These are phyloP conservation scores for Tetranychus truncatus DNA, from an alignment of 2,888 invertebrate genomes.

Conservation along the genomic window DNA sequence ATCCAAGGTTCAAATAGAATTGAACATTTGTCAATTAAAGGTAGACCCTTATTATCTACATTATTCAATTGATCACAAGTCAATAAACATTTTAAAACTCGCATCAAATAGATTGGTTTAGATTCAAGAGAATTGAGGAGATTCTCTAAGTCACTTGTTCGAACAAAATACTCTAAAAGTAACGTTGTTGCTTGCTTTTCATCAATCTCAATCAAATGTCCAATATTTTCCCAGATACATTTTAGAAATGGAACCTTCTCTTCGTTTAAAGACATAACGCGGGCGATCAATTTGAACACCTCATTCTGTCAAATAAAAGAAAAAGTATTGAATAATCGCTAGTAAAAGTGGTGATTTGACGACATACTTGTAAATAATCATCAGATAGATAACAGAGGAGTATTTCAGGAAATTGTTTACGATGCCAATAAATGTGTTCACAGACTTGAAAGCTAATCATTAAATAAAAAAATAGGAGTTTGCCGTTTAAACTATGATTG, in stretches of 20 bases:
- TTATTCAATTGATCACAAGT: neutral
- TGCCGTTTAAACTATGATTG: neutral
- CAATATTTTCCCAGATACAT: conserved; percentile 11
- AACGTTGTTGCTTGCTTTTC: conserved; percentile 45
- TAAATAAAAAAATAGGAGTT: conserved; percentile 16
- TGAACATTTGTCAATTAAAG: conserved; percentile 22
- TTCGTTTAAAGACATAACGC: conserved; percentile 11
- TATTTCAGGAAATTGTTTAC: conserved; percentile 45
- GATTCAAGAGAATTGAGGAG: conserved; percentile 33
- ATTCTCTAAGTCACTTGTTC: conserved; percentile 9
- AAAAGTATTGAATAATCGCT: neutral
- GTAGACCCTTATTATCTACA: conserved; percentile 2
- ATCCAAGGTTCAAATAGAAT: conserved; percentile 35
- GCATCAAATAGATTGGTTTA: conserved; percentile 37
- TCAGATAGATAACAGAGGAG: conserved; percentile 50
- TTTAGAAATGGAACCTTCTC: conserved; percentile 14
- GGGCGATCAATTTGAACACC: conserved; percentile 14
- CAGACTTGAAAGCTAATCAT: conserved; percentile 45
- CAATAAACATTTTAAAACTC: conserved; percentile 40
- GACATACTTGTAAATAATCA: conserved; percentile 38
- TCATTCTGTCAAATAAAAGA: conserved; percentile 5
- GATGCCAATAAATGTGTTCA: conserved; percentile 47
- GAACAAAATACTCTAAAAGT: conserved; percentile 41
- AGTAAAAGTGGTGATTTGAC: neutral
- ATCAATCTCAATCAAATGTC: conserved; percentile 41